phyloP scores from a whole-genome alignment of 2,113 vertebrate genomes.

The Melanocharis versteri region DNA sequence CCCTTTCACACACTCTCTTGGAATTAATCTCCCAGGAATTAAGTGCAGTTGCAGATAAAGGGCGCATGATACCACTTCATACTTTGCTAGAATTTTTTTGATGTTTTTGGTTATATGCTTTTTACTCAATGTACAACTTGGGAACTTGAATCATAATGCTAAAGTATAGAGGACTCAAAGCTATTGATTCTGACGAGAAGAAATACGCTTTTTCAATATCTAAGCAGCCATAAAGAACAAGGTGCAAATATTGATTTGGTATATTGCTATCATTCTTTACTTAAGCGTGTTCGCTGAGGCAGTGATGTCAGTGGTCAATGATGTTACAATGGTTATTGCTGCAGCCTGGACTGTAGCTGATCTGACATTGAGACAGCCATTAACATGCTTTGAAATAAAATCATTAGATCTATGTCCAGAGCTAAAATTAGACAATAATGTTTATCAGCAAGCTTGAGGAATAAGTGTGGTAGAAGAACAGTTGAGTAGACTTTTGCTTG shows the following conservation, averaged over 20 bases:
- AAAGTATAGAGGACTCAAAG: not conserved
- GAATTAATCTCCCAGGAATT: not conserved
- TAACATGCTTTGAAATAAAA: conserved; percentile 39
- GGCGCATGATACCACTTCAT: fast-evolving
- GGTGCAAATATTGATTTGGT: conserved; percentile 20
- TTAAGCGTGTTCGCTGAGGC: not conserved
- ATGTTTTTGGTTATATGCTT: not conserved
- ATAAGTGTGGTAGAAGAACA: not conserved
- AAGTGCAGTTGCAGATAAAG: not conserved
- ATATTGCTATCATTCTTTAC: conserved; percentile 45
- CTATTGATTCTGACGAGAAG: not conserved
- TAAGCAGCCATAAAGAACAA: not conserved
- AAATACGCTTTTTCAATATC: not conserved
- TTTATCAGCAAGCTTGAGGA: not conserved
- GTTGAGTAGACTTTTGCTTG: not conserved
- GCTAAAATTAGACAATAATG: not conserved
- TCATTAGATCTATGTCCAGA: not conserved
- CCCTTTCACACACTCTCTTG: not conserved
- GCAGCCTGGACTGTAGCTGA: not conserved
- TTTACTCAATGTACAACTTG: not conserved
- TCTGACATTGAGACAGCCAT: not conserved
- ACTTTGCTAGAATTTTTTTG: not conserved
- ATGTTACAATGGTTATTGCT: not conserved
- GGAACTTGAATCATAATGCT: not conserved
- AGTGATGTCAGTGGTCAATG: not conserved